Evolutionary conservation across 2,797 vertebrate genomes (phyloP), one percentile per base, ranked within the genome.

Genomic region (Microctenopoma lineatum): DNA sequence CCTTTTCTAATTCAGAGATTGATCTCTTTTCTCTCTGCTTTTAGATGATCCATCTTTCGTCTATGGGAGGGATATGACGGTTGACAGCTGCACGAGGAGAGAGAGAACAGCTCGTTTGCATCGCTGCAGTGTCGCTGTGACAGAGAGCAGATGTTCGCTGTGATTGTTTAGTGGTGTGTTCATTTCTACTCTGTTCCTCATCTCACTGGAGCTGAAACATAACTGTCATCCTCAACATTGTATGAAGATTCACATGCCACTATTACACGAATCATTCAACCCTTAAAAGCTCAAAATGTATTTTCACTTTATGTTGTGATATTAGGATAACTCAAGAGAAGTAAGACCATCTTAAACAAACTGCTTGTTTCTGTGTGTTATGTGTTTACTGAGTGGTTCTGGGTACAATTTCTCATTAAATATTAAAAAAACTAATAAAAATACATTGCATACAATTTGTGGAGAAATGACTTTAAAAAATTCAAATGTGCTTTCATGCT

Each of bases 111-210:
- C 77, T 85, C 13, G 36, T 79, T 84, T 83, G 64, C 77, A 57
- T 83, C 47, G 18, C 71, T 74, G 75, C 73, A 51, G 69, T 2
- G 71, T 77, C 8, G 41, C 54, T 53, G 69, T 87, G 87, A 89
- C 85, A 78, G 82, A 71, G 70, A 89, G 64, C 89, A 90, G 88
- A 89, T 89, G 88, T 86, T 91, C n/a, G 3, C 60, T 42, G 78
- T 73, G 83, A 82, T 83, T 81, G 77, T 42, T 79, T 71, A 72
- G 64, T 56, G 72, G 51, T 13, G 70, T 80, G 73, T 80, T 83
- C 53, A 80, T 76, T 83, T 70, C 73, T 70, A 41, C 74, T 72
- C 50, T 51, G 27, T 53, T 75, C 69, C 54, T 80, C 63, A n/a
- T 69, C 38, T 14, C 3, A 12, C 53, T 45, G 48, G 53, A 75